Evolutionary conservation across 2,113 vertebrate genomes (phyloP), one percentile per base, ranked within the genome.

Genomic region (Phalacrocorax carbo): DNA sequence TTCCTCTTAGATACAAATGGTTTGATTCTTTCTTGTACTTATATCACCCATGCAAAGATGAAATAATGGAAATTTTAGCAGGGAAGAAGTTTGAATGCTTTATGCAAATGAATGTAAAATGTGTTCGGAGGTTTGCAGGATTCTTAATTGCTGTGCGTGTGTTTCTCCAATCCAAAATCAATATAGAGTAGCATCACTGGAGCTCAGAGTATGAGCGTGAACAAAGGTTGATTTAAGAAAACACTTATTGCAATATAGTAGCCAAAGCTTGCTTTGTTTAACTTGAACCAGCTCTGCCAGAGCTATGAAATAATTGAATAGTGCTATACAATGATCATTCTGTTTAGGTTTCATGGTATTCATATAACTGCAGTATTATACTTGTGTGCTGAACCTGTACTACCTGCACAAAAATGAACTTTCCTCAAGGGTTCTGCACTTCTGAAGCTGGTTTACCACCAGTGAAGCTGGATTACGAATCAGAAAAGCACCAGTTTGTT

Each of bases 261-360:
- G 32, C 7, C 55, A 80, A 83, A 46, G 20, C n/a, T 66, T 90
- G 3, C 17, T 78, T 75, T 70, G 10, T 40, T 54, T 84, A 26
- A 34, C 65, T 90, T 85, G n/a, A 82, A 54, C 18, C 44, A 65
- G 1, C 26, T 71, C 49, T 75, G 18, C 5, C 44, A 64, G 32
- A 44, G 4, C 58, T 76, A 26, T 15, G 13, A 82, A 82, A 82
- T 60, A 54, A 34, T 14, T 46, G 36, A 72, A 19, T 52, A n/a
- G 27, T 81, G 3, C 9, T 69, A 2, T 11, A 9, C 5, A 55
- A 44, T 0, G 0, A 18, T 60, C 4, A 10, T 81, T 71, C n/a
- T 17, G 29, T 69, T 71, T 64, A 30, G 12, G 14, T 60, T 65
- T 52, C 48, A 25, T 13, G 6, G 13, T 40, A 9, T 11, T 60